Evolutionary conservation across 2,113 vertebrate species (phyloP), one percentile per base, ranked within the genome.

Genomic region (Nymphicus hollandicus): DNA sequence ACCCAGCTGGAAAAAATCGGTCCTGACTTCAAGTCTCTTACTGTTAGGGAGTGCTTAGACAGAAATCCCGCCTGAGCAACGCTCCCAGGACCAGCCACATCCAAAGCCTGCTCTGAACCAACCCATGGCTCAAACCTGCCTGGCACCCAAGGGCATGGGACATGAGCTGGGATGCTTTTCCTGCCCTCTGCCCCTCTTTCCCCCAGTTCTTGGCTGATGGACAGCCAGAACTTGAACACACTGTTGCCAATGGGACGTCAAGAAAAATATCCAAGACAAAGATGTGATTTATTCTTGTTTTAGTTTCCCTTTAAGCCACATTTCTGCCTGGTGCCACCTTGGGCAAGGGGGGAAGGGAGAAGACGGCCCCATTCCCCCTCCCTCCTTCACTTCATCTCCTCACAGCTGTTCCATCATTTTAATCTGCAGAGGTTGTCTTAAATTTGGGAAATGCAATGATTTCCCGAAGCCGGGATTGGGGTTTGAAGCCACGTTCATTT

Each of bases 1-100:
- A 96, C 9, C 95, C 93, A 93, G 93, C 92, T 28, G 93, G 92
- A 96, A 96, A 94, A 95, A 96, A 96, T 91, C 9, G 33, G 86
- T 96, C 95, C 95, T 96, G 96, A 96, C 93, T 97, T 84, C 77
- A 43, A 96, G 96, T 95, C 96, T 88, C 93, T 93, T 90, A 13
- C 61, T 65, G 92, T 96, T 95, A 96, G 93, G 3, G 70, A 71
- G 29, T 41, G 47, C 70, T 64, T 11, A 46, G 73, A 52, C 16
- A 72, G 19, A 88, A 90, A 96, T 83, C 15, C 0, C 0, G 63
- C 39, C 53, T 16, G 68, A 96, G 82, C 58, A 4, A 17, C 47
- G 68, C 85, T 88, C 79, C 65, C 8, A 5, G 87, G 35, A 87
- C 39, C 63, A 10, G 81, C 43, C 16, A 0, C 50, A 1, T 12